A percentile compares a stretch with the other conserved stretches of the same genome.
phyloP scores from a whole-genome alignment of 1,140 invertebrate species.

The Drosophila erecta region DNA sequence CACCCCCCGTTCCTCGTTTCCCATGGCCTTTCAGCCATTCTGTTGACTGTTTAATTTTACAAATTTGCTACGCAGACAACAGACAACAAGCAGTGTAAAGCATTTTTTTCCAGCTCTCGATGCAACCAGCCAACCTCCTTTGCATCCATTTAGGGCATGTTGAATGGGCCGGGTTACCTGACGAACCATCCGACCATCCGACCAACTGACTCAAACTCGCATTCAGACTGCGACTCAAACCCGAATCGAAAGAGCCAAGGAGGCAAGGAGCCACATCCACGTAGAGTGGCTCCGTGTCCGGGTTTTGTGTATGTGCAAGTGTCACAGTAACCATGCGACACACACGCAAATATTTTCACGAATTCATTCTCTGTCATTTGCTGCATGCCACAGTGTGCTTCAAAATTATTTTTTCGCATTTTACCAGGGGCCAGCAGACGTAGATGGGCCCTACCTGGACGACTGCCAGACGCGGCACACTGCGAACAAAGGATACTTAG shows the following conservation, averaged over 20 bases:
- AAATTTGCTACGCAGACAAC: constrained; percentile 81
- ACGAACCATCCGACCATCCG: background rate
- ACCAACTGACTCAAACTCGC: constrained; percentile 11
- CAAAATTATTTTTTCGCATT: constrained; percentile 78
- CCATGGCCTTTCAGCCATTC: background rate
- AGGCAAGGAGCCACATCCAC: constrained; percentile 13
- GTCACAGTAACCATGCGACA: constrained; percentile 83
- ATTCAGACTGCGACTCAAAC: background rate
- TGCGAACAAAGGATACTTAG: constrained; percentile 10
- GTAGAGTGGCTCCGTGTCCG: constrained; percentile 13
- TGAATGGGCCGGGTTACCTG: constrained; percentile 44
- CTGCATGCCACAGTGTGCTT: constrained; percentile 83
- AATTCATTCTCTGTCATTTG: constrained; percentile 84
- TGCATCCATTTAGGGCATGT: constrained; percentile 77
- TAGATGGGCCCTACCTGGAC: constrained; percentile 51
- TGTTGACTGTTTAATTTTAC: constrained; percentile 83
- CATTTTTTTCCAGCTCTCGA: constrained; percentile 54
- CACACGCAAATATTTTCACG: constrained; percentile 84
- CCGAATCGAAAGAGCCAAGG: background rate
- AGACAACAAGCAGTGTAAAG: constrained; percentile 56
- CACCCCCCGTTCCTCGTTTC: too few relatives aligned
- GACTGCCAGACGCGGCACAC: constrained; percentile 30
- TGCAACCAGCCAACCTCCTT: constrained; percentile 53
- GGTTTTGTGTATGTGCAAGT: constrained; percentile 62
- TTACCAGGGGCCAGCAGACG: constrained; percentile 36